phyloP scores from a whole-genome alignment of 1,140 invertebrate genomes.

The Lysiphlebus fabarum region DNA sequence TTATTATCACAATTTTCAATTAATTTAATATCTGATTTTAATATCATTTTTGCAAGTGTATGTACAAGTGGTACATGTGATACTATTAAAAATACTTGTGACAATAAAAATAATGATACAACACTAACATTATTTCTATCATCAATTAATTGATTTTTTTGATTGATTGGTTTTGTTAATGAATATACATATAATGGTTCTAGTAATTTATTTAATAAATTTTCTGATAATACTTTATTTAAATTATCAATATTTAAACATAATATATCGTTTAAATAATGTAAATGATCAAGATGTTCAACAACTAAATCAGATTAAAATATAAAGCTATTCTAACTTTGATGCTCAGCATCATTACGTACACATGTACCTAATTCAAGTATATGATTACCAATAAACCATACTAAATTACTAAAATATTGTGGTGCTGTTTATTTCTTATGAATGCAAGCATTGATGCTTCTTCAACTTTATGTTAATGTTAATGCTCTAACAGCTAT shows the following conservation, averaged over 20 bases:
- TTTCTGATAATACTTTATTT: constrained; percentile 94
- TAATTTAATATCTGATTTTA: constrained; percentile 72
- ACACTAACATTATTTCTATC: constrained; percentile 63
- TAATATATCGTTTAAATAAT: constrained; percentile 97
- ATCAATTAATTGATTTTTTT: constrained; percentile 47
- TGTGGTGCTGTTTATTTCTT: constrained; percentile 90
- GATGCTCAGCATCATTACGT: constrained; percentile 89
- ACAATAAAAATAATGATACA: constrained; percentile 86
- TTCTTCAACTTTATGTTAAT: constrained; percentile 93
- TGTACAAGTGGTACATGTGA: constrained; percentile 85
- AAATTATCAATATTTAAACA: constrained; percentile 87
- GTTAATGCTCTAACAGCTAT: constrained; percentile 97
- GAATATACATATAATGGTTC: constrained; percentile 95
- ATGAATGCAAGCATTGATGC: constrained; percentile 95
- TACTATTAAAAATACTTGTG: constrained; percentile 95
- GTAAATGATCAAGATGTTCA: constrained; percentile 95
- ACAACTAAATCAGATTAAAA: constrained; percentile 92
- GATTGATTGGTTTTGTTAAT: constrained; percentile 57
- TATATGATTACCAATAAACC: constrained; percentile 98
- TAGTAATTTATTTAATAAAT: constrained; percentile 88
- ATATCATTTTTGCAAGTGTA: constrained; percentile 82
- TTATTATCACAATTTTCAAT: constrained; percentile 69
- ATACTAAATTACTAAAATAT: constrained; percentile 98
- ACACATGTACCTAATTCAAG: constrained; percentile 94
- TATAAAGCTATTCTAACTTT: constrained; percentile 87